These are phyloP conservation scores for Lacerta bilineata DNA, from an alignment of 2,797 vertebrate genomes.

Conservation along the genomic window DNA sequence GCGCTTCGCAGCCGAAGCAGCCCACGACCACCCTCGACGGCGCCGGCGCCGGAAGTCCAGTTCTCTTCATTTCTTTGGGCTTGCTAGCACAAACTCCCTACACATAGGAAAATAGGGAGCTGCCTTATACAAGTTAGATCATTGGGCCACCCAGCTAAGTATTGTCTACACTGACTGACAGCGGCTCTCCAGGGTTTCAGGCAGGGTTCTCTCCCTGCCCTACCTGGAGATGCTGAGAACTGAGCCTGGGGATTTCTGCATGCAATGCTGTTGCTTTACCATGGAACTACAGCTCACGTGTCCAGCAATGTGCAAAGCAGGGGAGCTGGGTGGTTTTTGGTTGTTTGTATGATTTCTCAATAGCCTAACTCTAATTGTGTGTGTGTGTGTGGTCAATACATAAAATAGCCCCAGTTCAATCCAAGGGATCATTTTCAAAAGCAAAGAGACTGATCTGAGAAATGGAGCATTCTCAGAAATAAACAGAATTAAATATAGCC, in stretches of 20 bases:
- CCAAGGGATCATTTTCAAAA: not conserved
- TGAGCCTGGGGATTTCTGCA: not conserved
- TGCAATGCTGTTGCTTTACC: not conserved
- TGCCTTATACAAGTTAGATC: not conserved
- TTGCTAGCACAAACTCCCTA: too few species aligned
- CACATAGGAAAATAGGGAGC: not conserved
- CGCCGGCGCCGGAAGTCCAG: too few species aligned
- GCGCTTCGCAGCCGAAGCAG: too few species aligned
- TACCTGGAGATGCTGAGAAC: not conserved
- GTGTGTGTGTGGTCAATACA: not conserved
- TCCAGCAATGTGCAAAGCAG: too few species aligned
- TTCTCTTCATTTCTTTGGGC: too few species aligned
- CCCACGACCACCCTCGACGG: too few species aligned
- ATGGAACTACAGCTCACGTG: not conserved
- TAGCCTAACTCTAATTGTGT: not conserved
- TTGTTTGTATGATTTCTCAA: not conserved
- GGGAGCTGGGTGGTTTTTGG: not conserved
- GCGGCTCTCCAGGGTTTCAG: not conserved
- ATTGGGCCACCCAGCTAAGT: not conserved
- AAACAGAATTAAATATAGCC: not conserved
- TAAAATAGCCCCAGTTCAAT: constrained; percentile 26
- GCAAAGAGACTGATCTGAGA: constrained; percentile 2
- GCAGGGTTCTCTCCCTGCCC: too few species aligned
- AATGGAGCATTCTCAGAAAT: constrained; percentile 17
- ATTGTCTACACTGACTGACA: not conserved